Evolutionary conservation across 2,888 invertebrate genomes (phyloP).

Genomic region (Pemphredon lugubris): DNA sequence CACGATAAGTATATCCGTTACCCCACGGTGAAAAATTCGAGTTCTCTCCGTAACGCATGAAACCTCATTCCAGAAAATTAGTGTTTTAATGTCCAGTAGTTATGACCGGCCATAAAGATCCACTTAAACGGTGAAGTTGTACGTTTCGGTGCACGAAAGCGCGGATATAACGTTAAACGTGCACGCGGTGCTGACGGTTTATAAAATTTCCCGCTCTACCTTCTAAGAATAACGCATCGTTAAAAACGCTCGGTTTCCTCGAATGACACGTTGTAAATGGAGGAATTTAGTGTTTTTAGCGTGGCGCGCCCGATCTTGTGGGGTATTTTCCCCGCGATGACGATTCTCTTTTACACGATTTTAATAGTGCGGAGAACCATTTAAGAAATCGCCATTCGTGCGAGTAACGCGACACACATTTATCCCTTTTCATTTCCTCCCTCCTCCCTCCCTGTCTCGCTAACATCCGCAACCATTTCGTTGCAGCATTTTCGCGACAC

Average conservation of each 20-base stretch:
- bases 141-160: neutral
- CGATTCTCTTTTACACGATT: neutral
- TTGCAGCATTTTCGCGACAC: slow-evolving; percentile 27
- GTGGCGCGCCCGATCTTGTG: neutral
- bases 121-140: slow-evolving; percentile 3
- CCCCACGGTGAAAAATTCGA: neutral
- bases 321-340: neutral
- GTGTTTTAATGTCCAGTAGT: no score
- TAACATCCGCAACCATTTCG: slow-evolving; percentile 23
- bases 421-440: neutral
- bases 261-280: slow-evolving; percentile 3
- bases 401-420: slow-evolving; percentile 4
- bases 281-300: neutral
- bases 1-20: no score
- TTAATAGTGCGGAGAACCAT: neutral
- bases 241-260: neutral
- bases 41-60: no score
- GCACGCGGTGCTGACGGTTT: slow-evolving; percentile 53
- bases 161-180: slow-evolving; percentile 39
- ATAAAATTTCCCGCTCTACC: slow-evolving; percentile 41
- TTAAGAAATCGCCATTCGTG: neutral
- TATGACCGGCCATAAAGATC: slow-evolving; percentile 10
- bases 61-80: no score
- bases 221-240: slow-evolving; percentile 10
- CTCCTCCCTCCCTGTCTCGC: neutral